Evolutionary conservation across 2,888 invertebrate genomes (phyloP).

Genomic region (Dolichopus griseipennis): DNA sequence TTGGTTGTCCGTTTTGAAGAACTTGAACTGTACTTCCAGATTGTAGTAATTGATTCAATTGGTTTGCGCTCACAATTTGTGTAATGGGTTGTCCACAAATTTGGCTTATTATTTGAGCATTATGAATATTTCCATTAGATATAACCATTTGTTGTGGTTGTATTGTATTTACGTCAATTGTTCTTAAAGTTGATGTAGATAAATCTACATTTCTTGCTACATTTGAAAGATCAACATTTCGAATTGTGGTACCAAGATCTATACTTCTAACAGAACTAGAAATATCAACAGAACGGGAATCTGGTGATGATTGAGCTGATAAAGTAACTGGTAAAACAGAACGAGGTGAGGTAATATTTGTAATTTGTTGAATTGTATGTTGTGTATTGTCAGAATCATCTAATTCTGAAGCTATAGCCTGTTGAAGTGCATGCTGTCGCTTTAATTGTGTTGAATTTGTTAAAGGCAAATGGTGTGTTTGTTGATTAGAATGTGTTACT

Average conservation of each 20-base stretch:
- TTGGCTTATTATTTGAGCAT: conserved; percentile 41
- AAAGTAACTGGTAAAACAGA: not conserved
- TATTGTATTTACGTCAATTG: conserved; percentile 17
- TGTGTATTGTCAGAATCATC: not conserved
- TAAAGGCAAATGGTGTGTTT: conserved; percentile 24
- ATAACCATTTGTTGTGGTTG: conserved; percentile 40
- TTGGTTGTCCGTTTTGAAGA: conserved; percentile 38
- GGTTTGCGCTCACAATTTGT: conserved; percentile 35
- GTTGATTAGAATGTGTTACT: conserved; percentile 20
- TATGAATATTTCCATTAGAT: conserved; percentile 30
- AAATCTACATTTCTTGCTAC: not conserved
- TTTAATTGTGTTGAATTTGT: conserved; percentile 22
- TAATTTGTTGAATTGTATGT: not conserved
- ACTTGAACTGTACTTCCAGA: conserved; percentile 41
- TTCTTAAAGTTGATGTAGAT: conserved; percentile 21
- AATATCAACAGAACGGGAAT: not conserved
- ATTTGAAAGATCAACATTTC: not conserved
- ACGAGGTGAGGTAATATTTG: not conserved
- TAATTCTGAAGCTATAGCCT: not conserved
- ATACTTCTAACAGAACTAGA: not conserved
- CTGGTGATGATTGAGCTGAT: not conserved
- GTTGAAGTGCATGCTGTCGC: conserved; percentile 16
- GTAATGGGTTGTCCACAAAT: conserved; percentile 40
- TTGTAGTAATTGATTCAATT: conserved; percentile 32
- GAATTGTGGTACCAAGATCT: not conserved